Evolutionary conservation across 92 coral and sea anemone genomes (phyloP).

Genomic region (Galaxea fascicularis): DNA sequence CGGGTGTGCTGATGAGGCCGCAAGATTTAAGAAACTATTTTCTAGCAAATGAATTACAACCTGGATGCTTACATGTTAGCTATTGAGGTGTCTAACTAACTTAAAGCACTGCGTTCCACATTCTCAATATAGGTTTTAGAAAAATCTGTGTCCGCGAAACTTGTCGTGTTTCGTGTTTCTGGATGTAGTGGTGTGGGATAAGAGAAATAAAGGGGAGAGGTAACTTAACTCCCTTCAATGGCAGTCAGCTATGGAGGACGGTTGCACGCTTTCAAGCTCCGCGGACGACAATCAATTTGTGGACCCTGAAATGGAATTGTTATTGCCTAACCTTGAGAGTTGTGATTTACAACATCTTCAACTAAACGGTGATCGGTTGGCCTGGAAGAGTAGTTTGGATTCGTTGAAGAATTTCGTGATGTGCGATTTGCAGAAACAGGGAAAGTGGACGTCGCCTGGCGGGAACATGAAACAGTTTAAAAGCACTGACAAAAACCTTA

Average conservation of each 20-base stretch:
- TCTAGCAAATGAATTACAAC: no score
- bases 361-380: constrained; percentile 23
- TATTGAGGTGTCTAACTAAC: no score
- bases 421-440: constrained; percentile 20
- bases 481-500: constrained; percentile 30
- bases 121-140: no score
- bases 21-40: no score
- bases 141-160: no score
- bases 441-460: constrained; percentile 32
- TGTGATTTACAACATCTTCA: constrained; percentile 44
- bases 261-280: constrained; percentile 34
- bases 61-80: no score
- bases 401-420: constrained; percentile 18
- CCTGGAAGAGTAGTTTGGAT: constrained; percentile 32
- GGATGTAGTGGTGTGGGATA: no score
- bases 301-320: constrained; percentile 30
- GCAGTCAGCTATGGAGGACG: constrained; percentile 35
- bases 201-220: no score
- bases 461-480: constrained; percentile 29
- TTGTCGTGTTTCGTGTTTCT: no score
- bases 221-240: no score
- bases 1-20: no score
- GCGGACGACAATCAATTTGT: constrained; percentile 35
- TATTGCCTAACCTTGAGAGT: constrained; percentile 42
- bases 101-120: no score